Conservation (phyloP, 1,140 invertebrate genomes). For the Harpegnathos saltator region DNA sequence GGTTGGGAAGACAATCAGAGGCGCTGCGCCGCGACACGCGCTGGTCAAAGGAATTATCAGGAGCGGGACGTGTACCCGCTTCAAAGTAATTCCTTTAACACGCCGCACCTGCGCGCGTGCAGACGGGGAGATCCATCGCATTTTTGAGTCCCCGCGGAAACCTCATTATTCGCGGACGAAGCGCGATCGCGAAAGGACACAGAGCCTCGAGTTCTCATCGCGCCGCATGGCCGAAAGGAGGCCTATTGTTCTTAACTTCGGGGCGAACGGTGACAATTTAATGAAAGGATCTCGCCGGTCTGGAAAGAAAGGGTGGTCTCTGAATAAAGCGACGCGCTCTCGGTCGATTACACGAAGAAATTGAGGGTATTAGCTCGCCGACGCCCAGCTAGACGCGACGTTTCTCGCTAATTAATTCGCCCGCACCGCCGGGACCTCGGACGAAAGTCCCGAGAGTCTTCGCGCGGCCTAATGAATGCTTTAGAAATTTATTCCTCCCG, state of each 20-base stretch:
- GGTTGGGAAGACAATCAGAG: constrained; percentile 33
- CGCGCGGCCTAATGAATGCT: background rate
- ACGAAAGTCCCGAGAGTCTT: background rate
- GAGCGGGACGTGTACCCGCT: background rate
- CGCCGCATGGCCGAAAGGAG: background rate
- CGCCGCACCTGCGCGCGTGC: constrained; percentile 31
- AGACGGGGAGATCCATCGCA: constrained; percentile 18
- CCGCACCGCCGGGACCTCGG: background rate
- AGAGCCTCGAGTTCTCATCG: background rate
- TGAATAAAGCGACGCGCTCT: background rate
- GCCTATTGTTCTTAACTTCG: constrained; percentile 4
- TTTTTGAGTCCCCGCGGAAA: constrained; percentile 34
- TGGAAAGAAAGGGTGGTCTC: background rate
- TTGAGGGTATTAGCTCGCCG: background rate
- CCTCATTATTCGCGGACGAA: background rate
- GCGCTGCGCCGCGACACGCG: constrained; percentile 12
- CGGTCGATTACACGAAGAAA: background rate
- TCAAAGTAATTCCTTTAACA: constrained; percentile 54
- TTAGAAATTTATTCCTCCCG: background rate
- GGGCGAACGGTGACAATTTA: constrained; percentile 5
- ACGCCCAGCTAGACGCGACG: background rate
- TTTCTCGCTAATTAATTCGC: background rate
- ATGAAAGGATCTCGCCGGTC: background rate
- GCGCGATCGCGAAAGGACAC: background rate
- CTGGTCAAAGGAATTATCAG: constrained; percentile 56